A percentile compares a stretch with the other conserved stretches of the same genome.
These are phyloP conservation scores for Tetraneura akinire DNA, from an alignment of 1,140 invertebrate species.

Conservation along the genomic window DNA sequence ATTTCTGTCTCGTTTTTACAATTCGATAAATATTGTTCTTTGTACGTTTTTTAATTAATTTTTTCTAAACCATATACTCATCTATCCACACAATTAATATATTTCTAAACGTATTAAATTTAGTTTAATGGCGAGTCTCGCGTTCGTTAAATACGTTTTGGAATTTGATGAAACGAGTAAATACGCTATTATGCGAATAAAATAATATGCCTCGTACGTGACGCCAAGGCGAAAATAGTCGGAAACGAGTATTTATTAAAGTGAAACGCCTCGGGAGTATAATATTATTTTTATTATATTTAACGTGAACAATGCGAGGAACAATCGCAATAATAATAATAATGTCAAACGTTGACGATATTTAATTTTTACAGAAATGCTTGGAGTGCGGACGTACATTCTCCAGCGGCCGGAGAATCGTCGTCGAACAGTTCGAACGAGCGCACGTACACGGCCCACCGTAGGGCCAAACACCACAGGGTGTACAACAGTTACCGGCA, in stretches of 20 bases:
- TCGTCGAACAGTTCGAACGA: slow-evolving; percentile 50
- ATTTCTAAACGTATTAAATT: no score
- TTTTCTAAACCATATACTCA: no score
- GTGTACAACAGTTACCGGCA: slow-evolving; percentile 35
- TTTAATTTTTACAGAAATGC: slow-evolving; percentile 18
- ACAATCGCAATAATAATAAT: neutral
- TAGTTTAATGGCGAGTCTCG: neutral
- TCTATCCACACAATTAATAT: no score
- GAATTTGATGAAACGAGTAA: neutral
- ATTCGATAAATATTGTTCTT: no score
- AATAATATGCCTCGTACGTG: no score
- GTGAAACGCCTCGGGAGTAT: neutral
- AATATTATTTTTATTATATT: neutral
- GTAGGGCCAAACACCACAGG: slow-evolving; percentile 18
- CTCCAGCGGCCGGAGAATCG: slow-evolving; percentile 14
- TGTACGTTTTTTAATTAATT: no score
- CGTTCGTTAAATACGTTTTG: neutral
- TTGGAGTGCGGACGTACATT: slow-evolving; percentile 21
- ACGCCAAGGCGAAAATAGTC: no score
- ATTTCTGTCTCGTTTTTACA: no score
- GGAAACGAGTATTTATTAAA: no score
- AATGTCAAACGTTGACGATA: neutral
- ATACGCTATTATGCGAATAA: no score
- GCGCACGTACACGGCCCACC: neutral
- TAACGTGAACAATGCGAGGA: no score